These are phyloP conservation scores for Cinclus mexicanus DNA, from an alignment of 2,113 vertebrate species.

Conservation along the genomic window DNA sequence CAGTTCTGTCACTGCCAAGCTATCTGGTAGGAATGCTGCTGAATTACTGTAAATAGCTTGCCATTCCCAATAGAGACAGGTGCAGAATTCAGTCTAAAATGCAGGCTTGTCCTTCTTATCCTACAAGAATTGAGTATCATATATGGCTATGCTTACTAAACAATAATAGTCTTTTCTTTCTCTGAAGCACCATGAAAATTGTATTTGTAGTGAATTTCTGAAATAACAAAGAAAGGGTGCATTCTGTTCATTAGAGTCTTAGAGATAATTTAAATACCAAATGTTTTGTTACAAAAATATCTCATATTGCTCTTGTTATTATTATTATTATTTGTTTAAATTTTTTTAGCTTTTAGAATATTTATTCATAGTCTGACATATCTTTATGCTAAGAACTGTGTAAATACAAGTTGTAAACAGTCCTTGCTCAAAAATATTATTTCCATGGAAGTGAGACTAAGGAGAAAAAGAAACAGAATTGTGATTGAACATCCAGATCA, in stretches of 20 bases:
- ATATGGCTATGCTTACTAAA: not conserved
- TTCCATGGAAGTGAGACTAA: not conserved
- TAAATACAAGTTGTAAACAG: not conserved
- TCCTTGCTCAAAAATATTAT: not conserved
- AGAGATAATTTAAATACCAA: not conserved
- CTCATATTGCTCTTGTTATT: not conserved
- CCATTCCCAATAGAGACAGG: not conserved
- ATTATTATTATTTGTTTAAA: not conserved
- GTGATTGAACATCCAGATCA: not conserved
- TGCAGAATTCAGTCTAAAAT: slow-evolving; percentile 23
- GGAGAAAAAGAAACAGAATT: not conserved
- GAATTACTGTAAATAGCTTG: slow-evolving; percentile 13
- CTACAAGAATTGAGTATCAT: not conserved
- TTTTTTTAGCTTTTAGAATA: not conserved
- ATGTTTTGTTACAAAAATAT: not conserved
- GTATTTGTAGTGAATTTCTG: not conserved
- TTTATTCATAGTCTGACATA: not conserved
- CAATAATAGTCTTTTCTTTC: not conserved
- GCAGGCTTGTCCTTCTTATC: not conserved
- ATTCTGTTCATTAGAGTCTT: not conserved
- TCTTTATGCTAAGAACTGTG: not conserved
- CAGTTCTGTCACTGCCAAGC: not conserved
- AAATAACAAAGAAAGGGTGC: not conserved
- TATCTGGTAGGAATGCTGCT: not conserved
- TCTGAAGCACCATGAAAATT: not conserved